A percentile compares a stretch with the other conserved stretches of the same genome.
phyloP scores from a whole-genome alignment of 2,797 vertebrate genomes.

The Paratrypauchen microcephalus region DNA sequence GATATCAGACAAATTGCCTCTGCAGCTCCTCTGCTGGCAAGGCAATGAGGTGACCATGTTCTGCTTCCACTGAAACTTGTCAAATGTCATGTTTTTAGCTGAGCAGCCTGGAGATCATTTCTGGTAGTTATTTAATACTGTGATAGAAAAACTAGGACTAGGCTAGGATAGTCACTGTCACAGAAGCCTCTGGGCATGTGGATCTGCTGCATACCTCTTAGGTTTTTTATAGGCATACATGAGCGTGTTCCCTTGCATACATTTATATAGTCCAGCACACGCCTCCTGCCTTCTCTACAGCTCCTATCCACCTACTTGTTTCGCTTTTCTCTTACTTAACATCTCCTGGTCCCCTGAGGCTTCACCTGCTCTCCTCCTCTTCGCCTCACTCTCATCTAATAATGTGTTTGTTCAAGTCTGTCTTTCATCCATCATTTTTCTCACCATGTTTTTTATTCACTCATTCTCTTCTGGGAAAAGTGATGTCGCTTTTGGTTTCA shows the following conservation, averaged over 20 bases:
- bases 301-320: conserved; percentile 26
- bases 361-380: conserved; percentile 35
- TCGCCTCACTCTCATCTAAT: conserved; percentile 25
- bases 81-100: conserved; percentile 48
- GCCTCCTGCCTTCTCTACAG: conserved; percentile 14
- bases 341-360: conserved; percentile 21
- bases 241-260: conserved; percentile 27
- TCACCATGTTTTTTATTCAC: conserved; percentile 22
- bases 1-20: conserved; percentile 40
- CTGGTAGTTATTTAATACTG: conserved; percentile 38
- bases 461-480: conserved; percentile 23
- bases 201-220: conserved; percentile 33
- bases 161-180: conserved; percentile 26
- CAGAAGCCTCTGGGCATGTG: conserved; percentile 34
- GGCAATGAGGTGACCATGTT: conserved; percentile 42
- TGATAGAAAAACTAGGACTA: conserved; percentile 24
- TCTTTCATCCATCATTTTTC: conserved; percentile 42
- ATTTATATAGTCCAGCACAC: conserved; percentile 21
- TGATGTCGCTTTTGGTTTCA: conserved; percentile 51
- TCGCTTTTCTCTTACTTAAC: conserved; percentile 26
- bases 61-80: conserved; percentile 39
- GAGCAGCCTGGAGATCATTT: conserved; percentile 25
- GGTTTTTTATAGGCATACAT: conserved; percentile 38
- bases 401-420: conserved; percentile 19
- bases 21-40: conserved; percentile 37